Conservation (phyloP, 2,797 vertebrate species). For the Pangasius larnaudii region DNA sequence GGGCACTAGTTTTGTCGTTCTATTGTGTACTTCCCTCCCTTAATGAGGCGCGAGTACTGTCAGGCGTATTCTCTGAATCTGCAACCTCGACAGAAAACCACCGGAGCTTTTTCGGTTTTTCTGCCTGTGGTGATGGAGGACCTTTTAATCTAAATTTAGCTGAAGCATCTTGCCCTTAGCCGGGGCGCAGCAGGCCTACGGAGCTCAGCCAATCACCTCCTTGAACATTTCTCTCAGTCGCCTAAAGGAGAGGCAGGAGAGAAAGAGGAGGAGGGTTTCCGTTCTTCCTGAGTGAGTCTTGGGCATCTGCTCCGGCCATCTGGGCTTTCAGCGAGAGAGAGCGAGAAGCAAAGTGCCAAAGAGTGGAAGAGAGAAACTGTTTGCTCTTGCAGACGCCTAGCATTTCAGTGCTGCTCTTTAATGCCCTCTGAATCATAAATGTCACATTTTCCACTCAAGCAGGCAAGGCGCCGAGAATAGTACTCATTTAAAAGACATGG, state of each 20-base stretch:
- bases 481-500: conserved; percentile 17
- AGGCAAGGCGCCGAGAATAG: background rate
- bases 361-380: conserved; percentile 51
- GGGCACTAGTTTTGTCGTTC: background rate
- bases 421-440: conserved; percentile 40
- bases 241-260: conserved; percentile 42
- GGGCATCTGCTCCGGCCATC: conserved; percentile 65
- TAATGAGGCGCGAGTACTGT: conserved; percentile 37
- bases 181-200: conserved; percentile 54
- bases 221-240: conserved; percentile 49
- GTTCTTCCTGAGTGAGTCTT: conserved; percentile 56
- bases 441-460: conserved; percentile 16
- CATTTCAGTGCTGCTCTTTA: conserved; percentile 6
- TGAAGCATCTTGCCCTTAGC: conserved; percentile 64
- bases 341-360: conserved; percentile 48
- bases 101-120: conserved; percentile 57
- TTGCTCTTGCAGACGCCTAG: conserved; percentile 19
- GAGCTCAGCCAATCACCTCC: conserved; percentile 52
- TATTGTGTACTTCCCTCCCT: background rate
- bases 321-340: conserved; percentile 56
- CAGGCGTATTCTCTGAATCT: conserved; percentile 35
- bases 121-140: conserved; percentile 58
- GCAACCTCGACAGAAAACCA: conserved; percentile 43
- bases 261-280: conserved; percentile 43
- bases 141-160: conserved; percentile 75